Evolutionary conservation across 2,113 vertebrate genomes (phyloP).

Genomic region (Macrotus californicus): DNA sequence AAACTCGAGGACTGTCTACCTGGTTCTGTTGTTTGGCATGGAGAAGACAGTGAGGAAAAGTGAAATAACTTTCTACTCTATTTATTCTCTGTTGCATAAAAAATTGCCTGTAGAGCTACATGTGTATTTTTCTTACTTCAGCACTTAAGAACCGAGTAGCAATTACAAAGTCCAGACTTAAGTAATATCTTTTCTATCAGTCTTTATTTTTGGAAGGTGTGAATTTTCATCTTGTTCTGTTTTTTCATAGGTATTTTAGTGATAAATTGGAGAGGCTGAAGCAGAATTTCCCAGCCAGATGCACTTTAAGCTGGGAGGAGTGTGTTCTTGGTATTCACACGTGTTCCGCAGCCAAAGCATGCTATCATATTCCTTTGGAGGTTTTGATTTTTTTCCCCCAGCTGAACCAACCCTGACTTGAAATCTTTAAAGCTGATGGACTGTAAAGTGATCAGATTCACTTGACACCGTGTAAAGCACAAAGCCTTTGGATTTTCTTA

Average conservation of each 20-base stretch:
- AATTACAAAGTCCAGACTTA: constrained; percentile 47
- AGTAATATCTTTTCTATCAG: constrained; percentile 52
- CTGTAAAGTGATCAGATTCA: constrained; percentile 62
- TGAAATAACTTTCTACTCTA: constrained; percentile 1
- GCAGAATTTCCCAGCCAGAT: constrained; percentile 51
- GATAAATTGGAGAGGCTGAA: constrained; percentile 46
- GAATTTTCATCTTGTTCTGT: constrained; percentile 55
- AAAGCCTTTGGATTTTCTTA: constrained; percentile 37
- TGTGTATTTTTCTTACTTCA: constrained; percentile 47
- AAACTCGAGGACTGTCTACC: neutral
- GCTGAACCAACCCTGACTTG: neutral
- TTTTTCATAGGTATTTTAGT: constrained; percentile 63
- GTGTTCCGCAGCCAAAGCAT: constrained; percentile 35
- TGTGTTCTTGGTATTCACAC: constrained; percentile 40
- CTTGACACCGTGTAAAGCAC: constrained; percentile 56
- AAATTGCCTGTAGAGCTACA: neutral
- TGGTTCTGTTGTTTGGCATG: neutral
- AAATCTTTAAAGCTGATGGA: constrained; percentile 60
- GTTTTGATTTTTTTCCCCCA: neutral
- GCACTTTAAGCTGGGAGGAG: constrained; percentile 60
- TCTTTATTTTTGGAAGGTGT: constrained; percentile 62
- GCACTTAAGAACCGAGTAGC: constrained; percentile 15
- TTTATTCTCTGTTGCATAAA: constrained; percentile 53
- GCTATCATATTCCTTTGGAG: constrained; percentile 37
- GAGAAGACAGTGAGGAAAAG: neutral